Evolutionary conservation across 2,113 vertebrate species (phyloP).

Genomic region (Cyprinodon tularosa): DNA sequence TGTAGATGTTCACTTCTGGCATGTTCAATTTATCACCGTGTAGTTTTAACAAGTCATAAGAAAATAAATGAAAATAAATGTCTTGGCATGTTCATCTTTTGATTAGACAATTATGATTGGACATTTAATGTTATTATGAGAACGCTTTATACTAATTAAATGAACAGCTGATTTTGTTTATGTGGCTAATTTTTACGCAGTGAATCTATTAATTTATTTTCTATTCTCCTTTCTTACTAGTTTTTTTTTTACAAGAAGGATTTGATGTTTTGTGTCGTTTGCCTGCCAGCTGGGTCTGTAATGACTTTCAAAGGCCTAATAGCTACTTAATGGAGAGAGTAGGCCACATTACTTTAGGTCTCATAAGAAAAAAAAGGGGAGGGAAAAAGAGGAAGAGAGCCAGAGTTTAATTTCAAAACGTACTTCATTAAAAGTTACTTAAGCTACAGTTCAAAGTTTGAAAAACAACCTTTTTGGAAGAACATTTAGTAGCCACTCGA

Average conservation of each 20-base stretch:
- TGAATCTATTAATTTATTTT: background rate
- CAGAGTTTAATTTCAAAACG: conserved; percentile 10
- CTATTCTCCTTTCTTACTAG: background rate
- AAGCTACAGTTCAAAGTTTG: conserved; percentile 7
- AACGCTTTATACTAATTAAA: background rate
- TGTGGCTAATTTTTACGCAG: background rate
- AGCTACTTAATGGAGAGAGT: conserved; percentile 48
- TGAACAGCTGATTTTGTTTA: conserved; percentile 28
- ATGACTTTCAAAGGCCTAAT: conserved; percentile 36
- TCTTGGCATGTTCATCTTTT: background rate
- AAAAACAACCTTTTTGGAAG: background rate
- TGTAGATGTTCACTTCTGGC: background rate
- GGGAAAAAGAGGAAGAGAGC: background rate
- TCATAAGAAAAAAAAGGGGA: background rate
- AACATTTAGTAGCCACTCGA: background rate
- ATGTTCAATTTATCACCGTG: background rate
- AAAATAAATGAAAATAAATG: background rate
- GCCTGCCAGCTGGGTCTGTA: conserved; percentile 31
- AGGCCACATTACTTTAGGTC: background rate
- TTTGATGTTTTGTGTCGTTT: conserved; percentile 39
- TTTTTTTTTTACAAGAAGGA: background rate
- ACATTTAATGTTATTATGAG: conserved; percentile 5
- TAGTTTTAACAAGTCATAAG: background rate
- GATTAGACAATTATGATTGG: conserved; percentile 2
- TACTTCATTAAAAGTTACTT: conserved; percentile 45